A percentile compares a stretch with the other conserved stretches of the same genome.
Evolutionary conservation across 2,888 invertebrate species (phyloP).

Genomic region (Lasioglossum leucozonium): DNA sequence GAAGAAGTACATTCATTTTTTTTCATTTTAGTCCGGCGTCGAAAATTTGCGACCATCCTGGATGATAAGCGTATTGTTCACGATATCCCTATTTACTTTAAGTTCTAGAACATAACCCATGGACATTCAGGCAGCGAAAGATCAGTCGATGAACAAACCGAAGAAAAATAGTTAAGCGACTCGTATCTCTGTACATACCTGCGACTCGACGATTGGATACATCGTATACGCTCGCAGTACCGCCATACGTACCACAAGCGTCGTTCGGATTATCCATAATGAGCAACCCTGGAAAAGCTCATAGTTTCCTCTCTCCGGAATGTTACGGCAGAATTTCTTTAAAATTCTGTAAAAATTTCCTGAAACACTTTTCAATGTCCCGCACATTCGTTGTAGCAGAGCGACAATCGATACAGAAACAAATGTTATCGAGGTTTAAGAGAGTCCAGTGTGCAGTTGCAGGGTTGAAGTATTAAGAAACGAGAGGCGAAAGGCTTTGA

Average conservation of each 20-base stretch:
- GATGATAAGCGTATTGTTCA: conserved; percentile 16
- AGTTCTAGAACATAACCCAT: not conserved
- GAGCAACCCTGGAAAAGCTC: not conserved
- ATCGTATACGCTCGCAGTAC: not conserved
- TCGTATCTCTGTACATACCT: not conserved
- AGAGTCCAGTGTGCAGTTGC: not conserved
- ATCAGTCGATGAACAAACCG: not conserved
- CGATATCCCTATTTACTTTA: not conserved
- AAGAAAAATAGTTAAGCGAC: not conserved
- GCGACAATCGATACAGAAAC: not conserved
- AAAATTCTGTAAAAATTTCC: not conserved
- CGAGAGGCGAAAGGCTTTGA: not conserved
- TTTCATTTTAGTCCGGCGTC: conserved; percentile 73
- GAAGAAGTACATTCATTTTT: not conserved
- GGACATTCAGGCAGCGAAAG: not conserved
- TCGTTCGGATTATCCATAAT: not conserved
- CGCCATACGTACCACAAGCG: not conserved
- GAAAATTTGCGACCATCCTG: conserved; percentile 26
- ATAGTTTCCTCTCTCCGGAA: not conserved
- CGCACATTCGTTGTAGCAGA: not conserved
- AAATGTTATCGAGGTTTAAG: not conserved
- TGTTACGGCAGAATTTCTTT: not conserved
- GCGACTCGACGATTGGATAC: not conserved
- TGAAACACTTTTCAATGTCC: not conserved
- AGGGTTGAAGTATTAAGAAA: not conserved